These are phyloP conservation scores for Leptosomus discolor DNA, from an alignment of 2,113 vertebrate species.

Conservation along the genomic window DNA sequence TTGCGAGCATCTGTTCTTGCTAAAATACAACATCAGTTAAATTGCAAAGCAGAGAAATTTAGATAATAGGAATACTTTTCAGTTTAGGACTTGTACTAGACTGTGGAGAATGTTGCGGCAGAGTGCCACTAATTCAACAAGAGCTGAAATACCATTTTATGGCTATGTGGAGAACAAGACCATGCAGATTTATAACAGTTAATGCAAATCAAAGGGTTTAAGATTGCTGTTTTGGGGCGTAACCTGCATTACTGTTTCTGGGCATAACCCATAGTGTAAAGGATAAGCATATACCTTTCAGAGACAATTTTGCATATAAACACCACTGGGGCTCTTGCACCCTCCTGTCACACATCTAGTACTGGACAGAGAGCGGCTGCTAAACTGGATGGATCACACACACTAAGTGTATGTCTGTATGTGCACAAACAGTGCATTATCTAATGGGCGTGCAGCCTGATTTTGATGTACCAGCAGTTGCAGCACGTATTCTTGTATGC, in stretches of 20 bases:
- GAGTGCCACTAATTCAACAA: neutral
- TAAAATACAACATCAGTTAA: neutral
- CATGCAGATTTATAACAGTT: neutral
- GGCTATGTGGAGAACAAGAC: neutral
- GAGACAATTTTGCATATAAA: neutral
- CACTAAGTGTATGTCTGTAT: rapidly evolving
- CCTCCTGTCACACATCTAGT: neutral
- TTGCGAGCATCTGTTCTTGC: neutral
- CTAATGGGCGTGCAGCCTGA: neutral
- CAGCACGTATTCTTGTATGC: neutral
- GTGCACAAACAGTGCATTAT: neutral
- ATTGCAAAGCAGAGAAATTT: neutral
- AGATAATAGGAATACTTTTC: neutral
- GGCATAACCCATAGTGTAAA: neutral
- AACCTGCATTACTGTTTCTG: neutral
- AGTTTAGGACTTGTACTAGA: neutral
- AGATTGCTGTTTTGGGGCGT: neutral
- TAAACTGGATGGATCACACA: neutral
- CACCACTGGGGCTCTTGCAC: neutral
- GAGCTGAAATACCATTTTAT: neutral
- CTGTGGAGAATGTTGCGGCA: neutral
- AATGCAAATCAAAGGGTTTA: neutral
- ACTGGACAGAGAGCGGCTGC: neutral
- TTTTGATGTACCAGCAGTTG: neutral
- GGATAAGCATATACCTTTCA: neutral